phyloP scores from a whole-genome alignment of 2,888 invertebrate species.

The Drosophila conformis region DNA sequence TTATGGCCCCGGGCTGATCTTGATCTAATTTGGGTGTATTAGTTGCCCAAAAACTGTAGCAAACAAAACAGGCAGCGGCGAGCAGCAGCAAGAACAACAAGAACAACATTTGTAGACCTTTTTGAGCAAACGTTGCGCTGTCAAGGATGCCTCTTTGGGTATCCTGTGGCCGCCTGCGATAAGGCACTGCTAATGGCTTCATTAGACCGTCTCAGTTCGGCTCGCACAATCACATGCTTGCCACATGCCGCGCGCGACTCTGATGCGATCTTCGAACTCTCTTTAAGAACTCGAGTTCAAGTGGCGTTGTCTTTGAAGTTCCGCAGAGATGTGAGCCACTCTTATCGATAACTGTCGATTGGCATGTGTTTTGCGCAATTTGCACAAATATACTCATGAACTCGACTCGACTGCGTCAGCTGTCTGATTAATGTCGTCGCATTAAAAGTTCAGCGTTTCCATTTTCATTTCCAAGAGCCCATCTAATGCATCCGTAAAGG shows the following conservation, averaged over 20 bases:
- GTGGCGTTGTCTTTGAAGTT: constrained; percentile 69
- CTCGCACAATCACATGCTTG: constrained; percentile 63
- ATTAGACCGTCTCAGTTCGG: constrained; percentile 61
- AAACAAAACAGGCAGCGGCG: constrained; percentile 45
- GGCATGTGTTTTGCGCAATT: constrained; percentile 28
- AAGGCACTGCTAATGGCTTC: constrained; percentile 77
- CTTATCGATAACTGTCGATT: constrained; percentile 51
- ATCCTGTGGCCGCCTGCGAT: constrained; percentile 59
- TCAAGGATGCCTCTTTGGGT: constrained; percentile 50
- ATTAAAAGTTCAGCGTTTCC: constrained; percentile 30
- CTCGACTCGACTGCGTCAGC: constrained; percentile 17
- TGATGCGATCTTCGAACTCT: constrained; percentile 49
- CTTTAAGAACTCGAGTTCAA: constrained; percentile 37
- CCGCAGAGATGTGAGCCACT: constrained; percentile 19
- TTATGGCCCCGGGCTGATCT: constrained; percentile 65
- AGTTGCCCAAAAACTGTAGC: constrained; percentile 72
- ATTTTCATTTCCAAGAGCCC: constrained; percentile 21
- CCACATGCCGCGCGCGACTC: constrained; percentile 68
- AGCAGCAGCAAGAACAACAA: neutral
- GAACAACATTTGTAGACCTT: constrained; percentile 39
- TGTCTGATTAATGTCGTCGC: constrained; percentile 35
- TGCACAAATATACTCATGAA: constrained; percentile 17
- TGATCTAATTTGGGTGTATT: constrained; percentile 80
- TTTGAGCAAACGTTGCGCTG: constrained; percentile 22
- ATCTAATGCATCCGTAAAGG: constrained; percentile 26